Percentiles rank a stretch among this genome's conserved stretches.
These are phyloP conservation scores for Danio tinwini DNA, from an alignment of 2,797 vertebrate genomes.

Conservation along the genomic window DNA sequence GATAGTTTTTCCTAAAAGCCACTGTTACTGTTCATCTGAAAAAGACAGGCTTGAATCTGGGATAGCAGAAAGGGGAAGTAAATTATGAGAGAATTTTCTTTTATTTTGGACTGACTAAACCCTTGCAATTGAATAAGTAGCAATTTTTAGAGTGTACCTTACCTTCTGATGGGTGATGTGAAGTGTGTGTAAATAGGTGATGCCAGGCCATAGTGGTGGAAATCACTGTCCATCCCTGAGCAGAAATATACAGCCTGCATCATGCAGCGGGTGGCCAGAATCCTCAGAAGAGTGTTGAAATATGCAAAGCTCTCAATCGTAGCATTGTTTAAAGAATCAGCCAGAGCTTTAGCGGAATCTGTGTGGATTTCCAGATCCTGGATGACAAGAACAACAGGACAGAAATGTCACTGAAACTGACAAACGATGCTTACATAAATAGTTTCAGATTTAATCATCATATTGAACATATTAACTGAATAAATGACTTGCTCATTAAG, in stretches of 20 bases:
- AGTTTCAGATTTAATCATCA: too few species aligned
- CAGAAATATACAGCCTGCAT: constrained; percentile 99
- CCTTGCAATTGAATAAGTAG: not conserved
- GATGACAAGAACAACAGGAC: constrained; percentile 3
- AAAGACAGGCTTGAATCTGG: not conserved
- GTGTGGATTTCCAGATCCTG: constrained; percentile 88
- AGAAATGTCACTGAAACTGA: not conserved
- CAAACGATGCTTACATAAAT: not conserved
- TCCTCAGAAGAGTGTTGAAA: constrained; percentile 92
- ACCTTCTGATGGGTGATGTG: constrained; percentile 98
- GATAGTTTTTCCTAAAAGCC: not conserved
- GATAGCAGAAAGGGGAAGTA: not conserved
- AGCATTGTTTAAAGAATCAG: constrained; percentile 90
- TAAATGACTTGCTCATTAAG: too few species aligned
- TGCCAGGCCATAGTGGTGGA: constrained; percentile 96
- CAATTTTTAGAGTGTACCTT: constrained; percentile 43
- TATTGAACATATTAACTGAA: too few species aligned
- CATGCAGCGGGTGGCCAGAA: constrained; percentile 97
- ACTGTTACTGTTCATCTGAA: not conserved
- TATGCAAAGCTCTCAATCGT: constrained; percentile 84
- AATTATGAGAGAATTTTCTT: not conserved
- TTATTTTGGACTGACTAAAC: not conserved
- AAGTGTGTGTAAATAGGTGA: constrained; percentile 98
- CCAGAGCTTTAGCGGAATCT: constrained; percentile 93
- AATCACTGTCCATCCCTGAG: constrained; percentile 97